Percentiles rank a stretch among this genome's conserved stretches.
phyloP scores from a whole-genome alignment of 64 coral and sea anemone genomes.

The Stichodactyla helianthus region DNA sequence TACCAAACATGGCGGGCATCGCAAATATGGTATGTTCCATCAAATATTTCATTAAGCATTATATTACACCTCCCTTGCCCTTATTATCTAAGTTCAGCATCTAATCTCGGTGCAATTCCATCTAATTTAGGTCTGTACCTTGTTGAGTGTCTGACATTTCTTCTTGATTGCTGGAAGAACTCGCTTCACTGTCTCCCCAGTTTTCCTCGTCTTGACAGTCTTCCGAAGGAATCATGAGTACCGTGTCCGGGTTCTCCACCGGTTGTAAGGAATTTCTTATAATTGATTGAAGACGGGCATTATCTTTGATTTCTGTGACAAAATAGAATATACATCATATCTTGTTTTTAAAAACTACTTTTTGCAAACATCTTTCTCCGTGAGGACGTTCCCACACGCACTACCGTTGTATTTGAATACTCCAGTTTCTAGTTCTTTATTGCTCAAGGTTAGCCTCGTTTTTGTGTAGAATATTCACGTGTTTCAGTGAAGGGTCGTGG shows the following conservation, averaged over 20 bases:
- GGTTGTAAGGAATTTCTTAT: slow-evolving; percentile 75
- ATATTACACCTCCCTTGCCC: too few relatives aligned
- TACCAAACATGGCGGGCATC: too few relatives aligned
- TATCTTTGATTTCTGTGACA: slow-evolving; percentile 64
- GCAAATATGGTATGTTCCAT: too few relatives aligned
- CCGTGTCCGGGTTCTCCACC: slow-evolving; percentile 78
- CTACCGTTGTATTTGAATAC: too few relatives aligned
- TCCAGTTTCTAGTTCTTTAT: too few relatives aligned
- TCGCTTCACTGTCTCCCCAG: slow-evolving; percentile 13
- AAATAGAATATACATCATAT: neutral
- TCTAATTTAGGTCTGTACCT: neutral
- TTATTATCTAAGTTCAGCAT: neutral
- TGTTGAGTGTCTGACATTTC: neutral
- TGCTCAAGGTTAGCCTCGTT: too few relatives aligned
- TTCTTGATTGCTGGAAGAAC: slow-evolving; percentile 9
- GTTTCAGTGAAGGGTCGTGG: too few relatives aligned
- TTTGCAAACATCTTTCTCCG: neutral
- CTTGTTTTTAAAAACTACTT: neutral
- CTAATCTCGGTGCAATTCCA: neutral
- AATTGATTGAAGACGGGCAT: slow-evolving; percentile 76
- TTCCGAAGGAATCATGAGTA: slow-evolving; percentile 32
- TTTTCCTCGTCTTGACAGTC: slow-evolving; percentile 17
- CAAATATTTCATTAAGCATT: too few relatives aligned
- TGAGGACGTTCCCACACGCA: neutral
- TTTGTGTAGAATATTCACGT: too few relatives aligned